Evolutionary conservation across 2,888 invertebrate species (phyloP), one percentile per base, ranked within the genome.

Genomic region (Cybosia mesomella): DNA sequence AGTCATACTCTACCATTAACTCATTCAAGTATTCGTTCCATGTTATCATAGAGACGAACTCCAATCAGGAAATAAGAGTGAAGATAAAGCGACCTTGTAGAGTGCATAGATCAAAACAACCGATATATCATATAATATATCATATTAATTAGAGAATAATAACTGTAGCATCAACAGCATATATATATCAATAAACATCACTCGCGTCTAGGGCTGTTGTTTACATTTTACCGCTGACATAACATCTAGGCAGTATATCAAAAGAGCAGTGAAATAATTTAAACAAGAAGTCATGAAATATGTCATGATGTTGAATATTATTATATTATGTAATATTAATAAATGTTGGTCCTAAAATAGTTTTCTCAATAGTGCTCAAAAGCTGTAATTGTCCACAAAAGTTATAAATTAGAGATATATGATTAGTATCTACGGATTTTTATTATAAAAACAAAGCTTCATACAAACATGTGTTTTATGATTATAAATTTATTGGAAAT

Each of bases 71-170:
- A 75, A 71, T 68, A 61, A 57, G 54, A 70, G 67, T 65, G 55
- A 4, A 39, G 72, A 80, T 75, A 71, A 72, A 57, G 58, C 11
- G 62, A 63, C 79, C 79, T 79, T 78, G 81, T 65, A 60, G n/a
- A n/a, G 61, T 68, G 69, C 70, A 75, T 70, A 72, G 68, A 80
- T 78, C 73, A 74, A 79, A 79, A 77, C 77, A 81, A 79, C 75
- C 63, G 58, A 76, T 71, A 58, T 57, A 69, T 78, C 62, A 67
- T 68, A 66, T 68, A 64, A 66, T 28, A 28, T 28, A 28, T 28
- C 32, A 67, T 24, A 64, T 67, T 73, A 66, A 77, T 79, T 66
- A 75, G 64, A 74, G 66, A 75, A 73, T 72, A 75, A 69, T 71
- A 73, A 69, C 49, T n/a, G 49, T 49, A 2, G 49, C n/a, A 2